Conservation (phyloP, 1,140 invertebrate genomes). For the Apis laboriosa region DNA sequence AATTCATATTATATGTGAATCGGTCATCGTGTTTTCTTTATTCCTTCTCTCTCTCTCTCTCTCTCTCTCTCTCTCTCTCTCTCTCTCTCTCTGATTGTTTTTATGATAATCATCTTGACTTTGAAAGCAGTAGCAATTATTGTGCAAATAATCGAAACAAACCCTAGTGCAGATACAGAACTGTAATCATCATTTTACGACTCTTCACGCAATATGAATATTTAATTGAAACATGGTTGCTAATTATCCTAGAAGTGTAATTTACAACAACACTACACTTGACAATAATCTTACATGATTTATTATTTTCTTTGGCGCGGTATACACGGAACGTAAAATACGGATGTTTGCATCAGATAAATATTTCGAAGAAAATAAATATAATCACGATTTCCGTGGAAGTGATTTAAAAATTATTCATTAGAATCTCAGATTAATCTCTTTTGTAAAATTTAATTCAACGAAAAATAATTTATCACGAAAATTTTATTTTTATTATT, state of each 20-base stretch:
- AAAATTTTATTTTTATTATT: not conserved
- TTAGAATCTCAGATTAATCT: not conserved
- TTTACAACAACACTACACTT: not conserved
- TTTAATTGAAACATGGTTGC: constrained; percentile 2
- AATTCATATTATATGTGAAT: constrained; percentile 19
- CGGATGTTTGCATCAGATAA: not conserved
- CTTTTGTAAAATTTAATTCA: not conserved
- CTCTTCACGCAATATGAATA: constrained; percentile 4
- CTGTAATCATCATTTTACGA: not conserved
- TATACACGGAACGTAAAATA: not conserved
- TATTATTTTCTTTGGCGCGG: not conserved
- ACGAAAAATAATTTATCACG: not conserved
- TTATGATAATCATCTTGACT: constrained; percentile 8
- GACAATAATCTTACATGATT: not conserved
- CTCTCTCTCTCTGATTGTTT: not conserved
- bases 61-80: not conserved
- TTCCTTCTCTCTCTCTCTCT: not conserved
- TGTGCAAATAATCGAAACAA: not conserved
- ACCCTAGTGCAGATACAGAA: too few relatives aligned
- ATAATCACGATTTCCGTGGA: not conserved
- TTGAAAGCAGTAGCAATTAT: not conserved
- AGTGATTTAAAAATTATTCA: not conserved
- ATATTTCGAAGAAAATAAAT: constrained; percentile 2
- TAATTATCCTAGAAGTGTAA: constrained; percentile 1
- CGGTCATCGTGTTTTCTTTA: too few relatives aligned